Evolutionary conservation across 2,113 vertebrate species (phyloP).

Genomic region (Salvelinus fontinalis): DNA sequence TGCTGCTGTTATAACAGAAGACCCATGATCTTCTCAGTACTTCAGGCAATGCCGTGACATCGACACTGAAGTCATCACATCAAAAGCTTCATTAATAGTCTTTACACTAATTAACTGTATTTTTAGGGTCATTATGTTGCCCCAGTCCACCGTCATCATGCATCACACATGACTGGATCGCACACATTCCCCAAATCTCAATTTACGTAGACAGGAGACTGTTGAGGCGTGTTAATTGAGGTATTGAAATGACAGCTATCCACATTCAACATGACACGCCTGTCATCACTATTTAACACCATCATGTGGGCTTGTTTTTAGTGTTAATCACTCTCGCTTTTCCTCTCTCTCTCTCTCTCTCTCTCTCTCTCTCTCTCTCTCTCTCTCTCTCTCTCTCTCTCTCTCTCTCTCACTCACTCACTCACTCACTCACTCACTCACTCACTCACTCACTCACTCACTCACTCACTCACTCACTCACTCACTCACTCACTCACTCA

Average conservation of each 20-base stretch:
- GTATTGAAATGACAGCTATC: slow-evolving; percentile 20
- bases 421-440: not conserved
- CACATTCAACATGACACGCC: slow-evolving; percentile 16
- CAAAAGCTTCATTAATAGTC: not conserved
- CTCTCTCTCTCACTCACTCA: not conserved
- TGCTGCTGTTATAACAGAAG: no score
- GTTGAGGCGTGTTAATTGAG: slow-evolving; percentile 15
- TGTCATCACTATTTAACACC: slow-evolving; percentile 19
- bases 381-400: slow-evolving; percentile 15
- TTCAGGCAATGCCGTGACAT: not conserved
- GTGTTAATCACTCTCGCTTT: not conserved
- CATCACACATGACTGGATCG: not conserved
- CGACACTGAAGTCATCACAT: slow-evolving; percentile 6
- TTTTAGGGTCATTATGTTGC: not conserved
- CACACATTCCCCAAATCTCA: not conserved
- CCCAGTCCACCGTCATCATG: not conserved
- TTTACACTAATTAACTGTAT: not conserved
- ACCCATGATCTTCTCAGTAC: no score
- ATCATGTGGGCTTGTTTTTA: slow-evolving; percentile 26
- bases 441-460: not conserved
- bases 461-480: slow-evolving; percentile 11
- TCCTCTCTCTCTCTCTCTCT: slow-evolving; percentile 21
- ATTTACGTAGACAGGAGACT: slow-evolving; percentile 5
- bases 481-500: slow-evolving; percentile 2
- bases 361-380: not conserved